Evolutionary conservation across 2,113 vertebrate species (phyloP).

Genomic region (Xiphophorus couchianus): DNA sequence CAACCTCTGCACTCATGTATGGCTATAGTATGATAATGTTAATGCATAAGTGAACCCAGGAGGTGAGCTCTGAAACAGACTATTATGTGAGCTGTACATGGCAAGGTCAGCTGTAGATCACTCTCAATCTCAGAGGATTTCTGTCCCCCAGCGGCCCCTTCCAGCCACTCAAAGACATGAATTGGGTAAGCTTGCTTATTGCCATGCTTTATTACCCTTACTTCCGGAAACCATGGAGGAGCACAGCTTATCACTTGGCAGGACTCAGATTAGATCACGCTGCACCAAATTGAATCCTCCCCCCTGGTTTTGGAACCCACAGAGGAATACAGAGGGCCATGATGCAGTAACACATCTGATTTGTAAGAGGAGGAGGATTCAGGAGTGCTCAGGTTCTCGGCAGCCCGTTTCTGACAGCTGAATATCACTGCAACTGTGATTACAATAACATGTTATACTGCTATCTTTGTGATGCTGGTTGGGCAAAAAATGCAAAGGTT

Average conservation of each 20-base stretch:
- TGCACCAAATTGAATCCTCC: slow-evolving; percentile 77
- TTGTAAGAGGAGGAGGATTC: slow-evolving; percentile 43
- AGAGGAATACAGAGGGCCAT: slow-evolving; percentile 56
- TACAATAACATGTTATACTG: neutral
- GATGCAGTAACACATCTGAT: slow-evolving; percentile 63
- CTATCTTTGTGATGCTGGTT: slow-evolving; percentile 3
- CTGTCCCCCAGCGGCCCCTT: slow-evolving; percentile 31
- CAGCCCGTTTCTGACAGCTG: slow-evolving; percentile 17
- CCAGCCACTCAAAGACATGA: slow-evolving; percentile 66
- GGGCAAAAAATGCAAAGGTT: neutral
- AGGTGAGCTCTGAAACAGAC: slow-evolving; percentile 43
- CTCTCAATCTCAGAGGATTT: slow-evolving; percentile 37
- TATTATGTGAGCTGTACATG: slow-evolving; percentile 37
- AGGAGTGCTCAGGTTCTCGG: slow-evolving; percentile 15
- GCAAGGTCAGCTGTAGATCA: slow-evolving; percentile 65
- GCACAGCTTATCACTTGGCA: slow-evolving; percentile 71
- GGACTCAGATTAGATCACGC: slow-evolving; percentile 79
- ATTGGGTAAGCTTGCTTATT: slow-evolving; percentile 69
- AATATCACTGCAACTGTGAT: slow-evolving; percentile 13
- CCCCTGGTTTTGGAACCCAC: slow-evolving; percentile 50
- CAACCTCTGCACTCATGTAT: neutral
- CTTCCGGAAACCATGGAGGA: slow-evolving; percentile 60
- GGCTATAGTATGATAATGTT: slow-evolving; percentile 23
- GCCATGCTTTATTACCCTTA: slow-evolving; percentile 67
- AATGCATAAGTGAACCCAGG: slow-evolving; percentile 50